Conservation (phyloP, 2,797 vertebrate genomes). For the Netta rufina region DNA sequence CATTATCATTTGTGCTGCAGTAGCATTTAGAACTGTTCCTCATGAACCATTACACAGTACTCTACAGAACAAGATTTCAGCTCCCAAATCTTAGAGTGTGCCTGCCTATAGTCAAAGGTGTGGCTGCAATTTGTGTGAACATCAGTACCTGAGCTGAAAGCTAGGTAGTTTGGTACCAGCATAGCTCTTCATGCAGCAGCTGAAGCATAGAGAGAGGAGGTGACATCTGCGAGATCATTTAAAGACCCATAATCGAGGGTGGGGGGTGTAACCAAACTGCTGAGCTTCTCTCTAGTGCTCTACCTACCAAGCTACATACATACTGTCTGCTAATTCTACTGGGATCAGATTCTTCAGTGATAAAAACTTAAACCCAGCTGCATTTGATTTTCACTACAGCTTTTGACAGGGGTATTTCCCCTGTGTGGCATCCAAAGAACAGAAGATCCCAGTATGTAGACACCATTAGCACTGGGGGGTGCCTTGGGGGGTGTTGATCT, state of each 20-base stretch:
- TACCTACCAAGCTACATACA: neutral
- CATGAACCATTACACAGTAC: neutral
- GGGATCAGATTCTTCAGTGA: neutral
- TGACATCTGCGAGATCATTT: neutral
- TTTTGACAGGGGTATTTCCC: neutral
- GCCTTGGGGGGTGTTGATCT: neutral
- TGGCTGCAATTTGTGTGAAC: neutral
- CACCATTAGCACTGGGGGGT: neutral
- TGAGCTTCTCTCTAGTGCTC: neutral
- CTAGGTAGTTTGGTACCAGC: neutral
- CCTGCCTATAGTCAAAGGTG: neutral
- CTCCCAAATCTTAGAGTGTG: neutral
- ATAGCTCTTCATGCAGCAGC: neutral
- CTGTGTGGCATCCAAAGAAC: neutral
- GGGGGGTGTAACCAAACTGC: accelerated
- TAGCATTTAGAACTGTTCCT: neutral
- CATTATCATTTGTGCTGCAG: neutral
- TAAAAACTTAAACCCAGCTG: neutral
- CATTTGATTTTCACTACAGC: neutral
- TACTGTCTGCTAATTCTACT: neutral
- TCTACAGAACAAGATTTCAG: neutral
- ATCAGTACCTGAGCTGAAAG: neutral
- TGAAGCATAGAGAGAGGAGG: neutral
- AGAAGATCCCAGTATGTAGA: neutral
- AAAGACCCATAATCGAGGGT: neutral